phyloP scores from a whole-genome alignment of 2,113 vertebrate genomes.

The Centropristis striata region DNA sequence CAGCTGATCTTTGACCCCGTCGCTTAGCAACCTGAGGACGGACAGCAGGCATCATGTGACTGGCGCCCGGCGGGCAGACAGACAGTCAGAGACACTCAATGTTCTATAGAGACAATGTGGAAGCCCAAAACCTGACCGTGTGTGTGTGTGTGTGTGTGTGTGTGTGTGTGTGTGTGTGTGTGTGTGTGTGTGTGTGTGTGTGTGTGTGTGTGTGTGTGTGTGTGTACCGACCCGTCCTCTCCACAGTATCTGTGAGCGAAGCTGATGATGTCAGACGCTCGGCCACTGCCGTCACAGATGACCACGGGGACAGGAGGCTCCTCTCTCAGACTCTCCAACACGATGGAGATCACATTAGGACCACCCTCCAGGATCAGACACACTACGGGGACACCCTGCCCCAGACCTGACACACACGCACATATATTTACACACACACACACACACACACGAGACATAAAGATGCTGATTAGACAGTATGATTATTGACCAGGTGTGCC shows the following conservation, averaged over 20 bases:
- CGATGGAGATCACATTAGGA: constrained; percentile 94
- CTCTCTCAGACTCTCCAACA: constrained; percentile 93
- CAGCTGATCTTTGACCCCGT: constrained; percentile 94
- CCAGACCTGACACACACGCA: constrained; percentile 73
- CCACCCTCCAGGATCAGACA: constrained; percentile 97
- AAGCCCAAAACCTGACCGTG: too few relatives aligned
- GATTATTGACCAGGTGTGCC: too few relatives aligned
- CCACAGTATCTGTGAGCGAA: constrained; percentile 96
- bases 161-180: too few relatives aligned
- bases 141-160: too few relatives aligned
- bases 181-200: too few relatives aligned
- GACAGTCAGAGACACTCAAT: too few relatives aligned
- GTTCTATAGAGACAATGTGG: too few relatives aligned
- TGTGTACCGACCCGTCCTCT: constrained; percentile 89
- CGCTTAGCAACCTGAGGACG: constrained; percentile 87
- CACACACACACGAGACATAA: too few relatives aligned
- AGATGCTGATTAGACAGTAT: too few relatives aligned
- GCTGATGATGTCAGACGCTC: constrained; percentile 94
- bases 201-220: too few relatives aligned
- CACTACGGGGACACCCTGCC: constrained; percentile 96
- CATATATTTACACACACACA: too few relatives aligned
- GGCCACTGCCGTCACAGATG: constrained; percentile 95
- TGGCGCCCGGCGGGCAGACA: too few relatives aligned
- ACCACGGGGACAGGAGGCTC: constrained; percentile 96
- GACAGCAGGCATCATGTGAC: background rate